Base-by-base conservation (phyloP, 2,113 vertebrate genomes). In the Scopus umbretta region DNA sequence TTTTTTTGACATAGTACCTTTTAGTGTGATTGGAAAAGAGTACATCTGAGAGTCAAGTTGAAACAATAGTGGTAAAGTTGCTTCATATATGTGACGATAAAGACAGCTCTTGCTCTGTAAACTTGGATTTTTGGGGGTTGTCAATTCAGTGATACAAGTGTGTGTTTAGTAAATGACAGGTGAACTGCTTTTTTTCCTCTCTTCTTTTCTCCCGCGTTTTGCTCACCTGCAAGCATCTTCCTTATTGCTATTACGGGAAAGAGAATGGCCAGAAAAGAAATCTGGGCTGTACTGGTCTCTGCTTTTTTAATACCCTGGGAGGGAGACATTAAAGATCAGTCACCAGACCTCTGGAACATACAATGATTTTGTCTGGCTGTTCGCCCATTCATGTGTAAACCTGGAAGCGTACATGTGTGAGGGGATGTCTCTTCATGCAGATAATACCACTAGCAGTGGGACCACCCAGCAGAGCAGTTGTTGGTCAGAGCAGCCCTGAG, bases 341-440 rank as follows among this genome's bases (percentile, higher is more conserved):
- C 30, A 49, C 34, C 25, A 80, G 40, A 34, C 5, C 14, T 80
- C 34, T 73, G 70, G 63, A 70, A 7, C 30, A 9, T 22, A 1
- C 7, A 38, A 0, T 76, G 30, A 10, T 47, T 91, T 45, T 74
- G 22, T 32, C 68, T 73, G 58, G 3, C 56, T 68, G 26, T 38
- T 59, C n/a, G 27, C 34, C 25, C 14, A 12, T 43, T 52, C 2
- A 14, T 0, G 0, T 16, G 15, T 58, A 18, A 76, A 50, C 9
- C 27, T 49, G 27, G 4, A 42, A 49, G 27, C 4, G 18, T 29
- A 13, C 13, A 22, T 34, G 2, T 58, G 11, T 8, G 36, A 56
- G 68, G 49, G 27, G 47, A 16, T 70, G 30, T 32, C 32, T 68
- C 30, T 40, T 61, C 2, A 2, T 2, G 3, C n/a, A 23, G 27